Percentiles rank a stretch among this genome's conserved stretches.
Evolutionary conservation across 2,888 invertebrate genomes (phyloP).

Genomic region (Hyposoter dolosus): DNA sequence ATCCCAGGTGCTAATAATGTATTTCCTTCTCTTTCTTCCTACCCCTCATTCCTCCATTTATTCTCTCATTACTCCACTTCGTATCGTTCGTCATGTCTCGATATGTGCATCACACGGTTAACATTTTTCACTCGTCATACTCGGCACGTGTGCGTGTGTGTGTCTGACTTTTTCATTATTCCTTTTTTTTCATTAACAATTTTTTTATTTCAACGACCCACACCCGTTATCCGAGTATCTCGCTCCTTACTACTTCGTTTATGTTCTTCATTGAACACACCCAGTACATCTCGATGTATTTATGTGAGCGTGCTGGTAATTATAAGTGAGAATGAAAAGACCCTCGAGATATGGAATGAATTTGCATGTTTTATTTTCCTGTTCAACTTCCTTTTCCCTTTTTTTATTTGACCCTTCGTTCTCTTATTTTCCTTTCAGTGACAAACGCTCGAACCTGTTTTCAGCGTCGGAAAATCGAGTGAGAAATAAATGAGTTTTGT

Average conservation of each 20-base stretch:
- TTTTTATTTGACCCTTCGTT: background rate
- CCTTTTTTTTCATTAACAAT: background rate
- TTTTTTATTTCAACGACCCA: background rate
- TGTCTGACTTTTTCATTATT: background rate
- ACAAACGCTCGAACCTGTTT: slow-evolving; percentile 77
- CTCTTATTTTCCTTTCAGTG: slow-evolving; percentile 59
- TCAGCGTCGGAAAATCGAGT: slow-evolving; percentile 68
- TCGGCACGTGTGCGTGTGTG: background rate
- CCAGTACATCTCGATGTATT: slow-evolving; percentile 71
- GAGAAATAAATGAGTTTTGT: slow-evolving; percentile 24
- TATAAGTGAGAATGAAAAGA: slow-evolving; percentile 77
- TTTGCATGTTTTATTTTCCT: slow-evolving; percentile 64
- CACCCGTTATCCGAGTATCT: slow-evolving; percentile 65
- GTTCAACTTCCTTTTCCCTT: slow-evolving; percentile 50
- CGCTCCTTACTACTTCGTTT: slow-evolving; percentile 64
- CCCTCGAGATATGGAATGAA: slow-evolving; percentile 70
- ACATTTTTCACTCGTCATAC: slow-evolving; percentile 64
- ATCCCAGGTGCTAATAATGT: slow-evolving; percentile 71
- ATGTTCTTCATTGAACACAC: slow-evolving; percentile 47
- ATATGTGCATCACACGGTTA: slow-evolving; percentile 67
- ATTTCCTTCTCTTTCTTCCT: slow-evolving; percentile 59
- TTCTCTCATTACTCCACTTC: slow-evolving; percentile 39
- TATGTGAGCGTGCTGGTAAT: slow-evolving; percentile 78
- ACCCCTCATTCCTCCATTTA: slow-evolving; percentile 42
- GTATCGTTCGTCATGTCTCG: slow-evolving; percentile 50